Evolutionary conservation across 2,797 vertebrate genomes (phyloP), one percentile per base, ranked within the genome.

Genomic region (Sphenopsis melanotis): DNA sequence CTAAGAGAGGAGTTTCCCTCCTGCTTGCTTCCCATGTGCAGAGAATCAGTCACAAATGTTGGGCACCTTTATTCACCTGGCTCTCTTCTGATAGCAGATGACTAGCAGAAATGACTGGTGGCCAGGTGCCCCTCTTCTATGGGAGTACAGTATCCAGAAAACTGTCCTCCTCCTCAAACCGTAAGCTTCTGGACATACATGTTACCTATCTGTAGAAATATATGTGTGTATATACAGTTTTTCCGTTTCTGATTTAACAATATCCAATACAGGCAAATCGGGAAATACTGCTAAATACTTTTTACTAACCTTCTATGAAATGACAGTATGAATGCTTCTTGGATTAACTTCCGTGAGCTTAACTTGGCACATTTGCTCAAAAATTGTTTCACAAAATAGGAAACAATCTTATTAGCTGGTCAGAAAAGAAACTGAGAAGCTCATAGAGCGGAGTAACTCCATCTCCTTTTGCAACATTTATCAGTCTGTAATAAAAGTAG

Each of bases 401-500:
- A 69, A 44, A 59, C 19, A 13, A 56, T 53, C 32, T 64, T 60
- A 39, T 3, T 52, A 75, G 23, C 24, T 87, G 15, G 11, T 34
- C 32, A 88, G 64, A 77, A 84, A 77, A 74, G 36, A 55, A 90
- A 68, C 7, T 23, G 30, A 81, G 55, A 60, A 71, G 19, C 41
- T 53, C 21, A 87, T 4, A 60, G 24, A 44, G 41, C 47, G 87
- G 41, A 76, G 30, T 36, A 89, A 32, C 41, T 89, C 50, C 41
- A 66, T 72, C 36, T 72, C 64, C 61, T 84, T 78, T 72, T 68
- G n/a, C 71, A 92, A 85, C 3, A 10, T 83, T 83, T 36, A 81
- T 61, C 57, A 89, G 75, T 32, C 30, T 29, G 36, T 65, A 95
- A 94, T 75, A 61, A 93, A 90, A 87, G n/a, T 90, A n/a, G n/a